Conservation (phyloP, 2,888 invertebrate genomes). For the Diaprepes abbreviatus region DNA sequence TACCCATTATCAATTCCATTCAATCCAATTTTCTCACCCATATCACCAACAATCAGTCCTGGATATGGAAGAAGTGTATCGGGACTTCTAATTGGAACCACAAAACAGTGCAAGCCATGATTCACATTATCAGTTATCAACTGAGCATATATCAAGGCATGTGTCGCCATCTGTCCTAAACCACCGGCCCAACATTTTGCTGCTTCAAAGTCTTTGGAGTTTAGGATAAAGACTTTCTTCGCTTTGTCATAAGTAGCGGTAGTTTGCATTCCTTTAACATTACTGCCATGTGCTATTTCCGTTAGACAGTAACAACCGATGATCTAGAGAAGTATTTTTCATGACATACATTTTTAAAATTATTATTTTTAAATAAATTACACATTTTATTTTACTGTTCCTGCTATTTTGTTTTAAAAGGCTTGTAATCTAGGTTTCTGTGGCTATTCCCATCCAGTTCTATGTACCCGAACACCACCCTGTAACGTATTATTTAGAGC, state of each 20-base stretch:
- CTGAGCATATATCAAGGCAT: constrained; percentile 84
- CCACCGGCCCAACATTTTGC: constrained; percentile 90
- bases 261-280: constrained; percentile 89
- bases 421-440: too few relatives aligned
- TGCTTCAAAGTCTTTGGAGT: constrained; percentile 84
- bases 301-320: constrained; percentile 87
- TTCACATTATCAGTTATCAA: constrained; percentile 82
- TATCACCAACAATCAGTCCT: constrained; percentile 89
- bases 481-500: too few relatives aligned
- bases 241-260: constrained; percentile 84
- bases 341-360: too few relatives aligned
- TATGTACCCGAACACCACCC: too few relatives aligned
- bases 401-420: too few relatives aligned
- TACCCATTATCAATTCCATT: constrained; percentile 96
- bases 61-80: constrained; percentile 79
- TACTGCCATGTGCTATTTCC: constrained; percentile 92
- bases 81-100: constrained; percentile 88
- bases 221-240: constrained; percentile 79
- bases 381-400: too few relatives aligned
- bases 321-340: constrained; percentile 63
- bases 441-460: too few relatives aligned
- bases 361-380: too few relatives aligned
- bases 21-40: constrained; percentile 92
- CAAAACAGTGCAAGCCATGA: constrained; percentile 90
- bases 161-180: constrained; percentile 85